Percentiles rank a stretch among this genome's conserved stretches.
Evolutionary conservation across 2,888 invertebrate species (phyloP).

Genomic region (Tinea pellionella): DNA sequence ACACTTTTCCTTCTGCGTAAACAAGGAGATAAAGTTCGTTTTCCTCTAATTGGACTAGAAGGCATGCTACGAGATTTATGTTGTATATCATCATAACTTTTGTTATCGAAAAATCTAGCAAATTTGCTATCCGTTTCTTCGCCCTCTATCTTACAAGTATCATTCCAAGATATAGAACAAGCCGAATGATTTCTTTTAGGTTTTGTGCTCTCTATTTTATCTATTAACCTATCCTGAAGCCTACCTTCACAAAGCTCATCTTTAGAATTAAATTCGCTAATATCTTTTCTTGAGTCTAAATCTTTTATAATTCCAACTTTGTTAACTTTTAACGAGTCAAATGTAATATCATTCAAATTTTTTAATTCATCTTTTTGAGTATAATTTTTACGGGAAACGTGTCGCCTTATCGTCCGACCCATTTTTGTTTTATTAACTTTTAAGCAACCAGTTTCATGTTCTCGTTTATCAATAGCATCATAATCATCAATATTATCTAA

Average conservation of each 20-base stretch:
- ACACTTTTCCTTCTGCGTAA: constrained; percentile 39
- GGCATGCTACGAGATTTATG: constrained; percentile 65
- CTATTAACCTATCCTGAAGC: background rate
- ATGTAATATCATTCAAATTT: background rate
- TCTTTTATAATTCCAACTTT: constrained; percentile 22
- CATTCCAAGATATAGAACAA: constrained; percentile 62
- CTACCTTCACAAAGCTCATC: background rate
- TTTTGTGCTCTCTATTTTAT: background rate
- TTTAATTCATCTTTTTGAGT: background rate
- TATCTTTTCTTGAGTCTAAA: constrained; percentile 21
- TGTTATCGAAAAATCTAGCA: constrained; percentile 44
- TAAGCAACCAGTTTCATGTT: background rate
- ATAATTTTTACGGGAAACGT: background rate
- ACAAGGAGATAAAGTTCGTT: constrained; percentile 32
- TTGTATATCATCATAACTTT: constrained; percentile 35
- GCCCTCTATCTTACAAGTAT: constrained; percentile 39
- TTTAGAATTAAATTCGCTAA: background rate
- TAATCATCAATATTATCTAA: constrained; percentile 42
- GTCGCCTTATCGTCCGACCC: no score
- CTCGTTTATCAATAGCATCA: constrained; percentile 19
- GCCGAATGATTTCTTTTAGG: constrained; percentile 55
- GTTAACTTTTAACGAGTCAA: background rate
- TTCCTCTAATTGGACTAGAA: constrained; percentile 62
- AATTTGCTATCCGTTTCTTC: constrained; percentile 51
- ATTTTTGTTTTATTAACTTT: background rate